These are phyloP conservation scores for Drosophila athabasca DNA, from an alignment of 1,140 invertebrate genomes.

Conservation along the genomic window DNA sequence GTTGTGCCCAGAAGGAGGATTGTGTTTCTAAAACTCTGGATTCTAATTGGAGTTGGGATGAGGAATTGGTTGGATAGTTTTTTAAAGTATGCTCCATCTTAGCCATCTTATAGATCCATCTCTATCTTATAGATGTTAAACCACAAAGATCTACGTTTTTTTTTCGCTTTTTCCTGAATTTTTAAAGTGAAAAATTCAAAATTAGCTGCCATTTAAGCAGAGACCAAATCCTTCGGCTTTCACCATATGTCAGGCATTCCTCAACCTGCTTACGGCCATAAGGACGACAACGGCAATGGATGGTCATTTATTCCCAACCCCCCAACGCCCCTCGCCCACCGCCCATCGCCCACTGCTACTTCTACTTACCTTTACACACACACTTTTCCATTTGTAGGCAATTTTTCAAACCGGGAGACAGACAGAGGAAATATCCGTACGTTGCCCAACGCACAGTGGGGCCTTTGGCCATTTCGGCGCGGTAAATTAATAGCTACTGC, in stretches of 20 bases:
- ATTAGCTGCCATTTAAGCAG: background rate
- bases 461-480: background rate
- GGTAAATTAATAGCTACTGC: too few species aligned
- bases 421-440: background rate
- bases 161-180: too few species aligned
- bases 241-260: constrained; percentile 48
- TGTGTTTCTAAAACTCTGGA: background rate
- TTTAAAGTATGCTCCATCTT: too few species aligned
- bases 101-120: too few species aligned
- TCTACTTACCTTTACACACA: constrained; percentile 59
- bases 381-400: constrained; percentile 68
- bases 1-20: too few species aligned
- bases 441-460: background rate
- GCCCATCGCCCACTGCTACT: background rate
- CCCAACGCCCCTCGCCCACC: too few species aligned
- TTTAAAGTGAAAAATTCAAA: too few species aligned
- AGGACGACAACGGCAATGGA: constrained; percentile 13
- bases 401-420: constrained; percentile 50
- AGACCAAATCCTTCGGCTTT: constrained; percentile 27
- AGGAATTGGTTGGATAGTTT: too few species aligned
- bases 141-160: too few species aligned
- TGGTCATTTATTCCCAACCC: constrained; percentile 43
- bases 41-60: background rate
- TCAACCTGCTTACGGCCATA: constrained; percentile 27
- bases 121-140: too few species aligned